Evolutionary conservation across 2,888 invertebrate genomes (phyloP), one percentile per base, ranked within the genome.

Genomic region (Pheosia gnoma): DNA sequence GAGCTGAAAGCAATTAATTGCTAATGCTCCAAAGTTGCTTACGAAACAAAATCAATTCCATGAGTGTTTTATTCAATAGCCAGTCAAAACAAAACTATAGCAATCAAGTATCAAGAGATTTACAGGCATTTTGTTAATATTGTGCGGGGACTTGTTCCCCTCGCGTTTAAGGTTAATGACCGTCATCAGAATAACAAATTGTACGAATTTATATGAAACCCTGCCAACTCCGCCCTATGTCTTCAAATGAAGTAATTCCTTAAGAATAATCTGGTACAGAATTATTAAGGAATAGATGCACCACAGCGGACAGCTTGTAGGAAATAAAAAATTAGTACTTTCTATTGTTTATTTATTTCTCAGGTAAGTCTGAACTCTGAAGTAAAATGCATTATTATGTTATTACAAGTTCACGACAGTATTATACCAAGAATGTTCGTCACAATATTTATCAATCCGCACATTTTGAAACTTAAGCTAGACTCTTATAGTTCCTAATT

Each of bases 191-290:
- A 81, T 87, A 86, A 87, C 83, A 87, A 87, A 88, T 87, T 83
- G 82, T 75, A 79, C 79, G 77, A 87, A 87, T 87, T 88, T 86
- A 83, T 87, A 82, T 82, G 79, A 78, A 80, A 80, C 83, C 82
- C 79, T 77, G 79, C 82, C 80, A 84, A 84, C 84, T 80, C 82
- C 80, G 70, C 85, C 86, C 83, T 84, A 83, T 83, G 86, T 85
- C 86, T 86, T 84, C 79, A 86, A 87, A 85, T 85, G 84, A 85
- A 87, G 87, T 87, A 86, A 87, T 87, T 86, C 83, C 84, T 85
- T 7, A 84, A 86, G 85, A 86, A 86, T 86, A 84, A 86, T 84
- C 80, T 78, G 62, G 66, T 68, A 75, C 70, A 78, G 79, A 78
- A 57, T 53, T 43, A n/a, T 5, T n/a, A 45, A 43, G 1, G 1